Base-by-base conservation (phyloP, 1,140 invertebrate genomes). In the Drosophila orena region DNA sequence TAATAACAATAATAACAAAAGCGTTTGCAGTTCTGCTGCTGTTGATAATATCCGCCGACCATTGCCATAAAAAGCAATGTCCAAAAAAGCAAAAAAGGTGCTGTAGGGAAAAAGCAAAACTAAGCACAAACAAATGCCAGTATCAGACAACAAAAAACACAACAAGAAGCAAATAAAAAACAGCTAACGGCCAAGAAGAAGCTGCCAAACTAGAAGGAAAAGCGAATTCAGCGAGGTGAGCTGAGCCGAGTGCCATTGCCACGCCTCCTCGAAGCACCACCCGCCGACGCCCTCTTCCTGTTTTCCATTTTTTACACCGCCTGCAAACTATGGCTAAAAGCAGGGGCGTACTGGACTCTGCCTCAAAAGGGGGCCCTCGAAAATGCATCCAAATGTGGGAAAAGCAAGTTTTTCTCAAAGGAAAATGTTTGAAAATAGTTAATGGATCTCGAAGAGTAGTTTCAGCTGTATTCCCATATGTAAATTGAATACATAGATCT, bases 1-100 rank as follows among this genome's bases (percentile, higher is more conserved):
- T 27, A 85, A 85, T 47, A 84, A 83, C 68, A 84, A 83, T 40
- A 65, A 75, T 68, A 75, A 58, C 40, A 58, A 61, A 65, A 62
- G 56, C 68, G 66, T 78, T 50, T 75, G 62, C 70, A 62, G 64
- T 54, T 61, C 40, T 50, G 70, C 40, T 77, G 79, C 40, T 70
- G 79, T 46, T 76, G 80, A 83, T 85, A 84, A 83, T 83, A 83
- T 83, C 81, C 80, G 80, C 65, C 77, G 80, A 81, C 72, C 80
- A 83, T 52, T 70, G 65, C 59, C 60, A 62, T 78, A 69, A 81
- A 74, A 64, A 57, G 68, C 69, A 80, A 77, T 75, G 76, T 65
- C 65, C 47, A 81, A 66, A 71, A 71, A 78, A 47, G 34, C 27
- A 46, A 56, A 30, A 53, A n/a, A 52, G 50, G 42, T 38, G 54